Percentiles rank a stretch among this genome's conserved stretches.
phyloP scores from a whole-genome alignment of 1,140 invertebrate genomes.

The Drosophila sp. region DNA sequence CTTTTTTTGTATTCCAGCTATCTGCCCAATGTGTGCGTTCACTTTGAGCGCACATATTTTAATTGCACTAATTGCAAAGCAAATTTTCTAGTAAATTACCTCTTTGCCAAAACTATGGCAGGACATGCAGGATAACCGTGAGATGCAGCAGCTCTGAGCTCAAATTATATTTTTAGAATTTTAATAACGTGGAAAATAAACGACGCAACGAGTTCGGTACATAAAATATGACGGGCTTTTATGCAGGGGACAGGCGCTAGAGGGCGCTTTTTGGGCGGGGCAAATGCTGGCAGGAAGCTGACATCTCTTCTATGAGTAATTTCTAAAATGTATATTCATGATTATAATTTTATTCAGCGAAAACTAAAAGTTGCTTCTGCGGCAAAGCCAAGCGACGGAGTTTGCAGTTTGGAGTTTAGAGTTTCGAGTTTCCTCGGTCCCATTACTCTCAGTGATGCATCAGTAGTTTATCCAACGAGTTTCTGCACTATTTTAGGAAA shows the following conservation, averaged over 20 bases:
- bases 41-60: slow-evolving; percentile 50
- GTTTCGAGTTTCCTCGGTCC: background rate
- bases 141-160: slow-evolving; percentile 13
- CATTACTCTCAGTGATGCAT: background rate
- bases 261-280: slow-evolving; percentile 3
- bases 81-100: slow-evolving; percentile 83
- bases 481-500: slow-evolving; percentile 39
- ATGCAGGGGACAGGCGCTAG: slow-evolving; percentile 12
- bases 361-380: slow-evolving; percentile 66
- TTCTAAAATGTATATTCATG: slow-evolving; percentile 69
- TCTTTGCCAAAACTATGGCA: slow-evolving; percentile 58
- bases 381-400: slow-evolving; percentile 21
- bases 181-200: slow-evolving; percentile 68
- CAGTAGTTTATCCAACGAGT: slow-evolving; percentile 51
- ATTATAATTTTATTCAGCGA: slow-evolving; percentile 74
- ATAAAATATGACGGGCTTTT: slow-evolving; percentile 26
- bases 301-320: slow-evolving; percentile 28
- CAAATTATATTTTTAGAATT: slow-evolving; percentile 76
- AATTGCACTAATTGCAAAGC: slow-evolving; percentile 82
- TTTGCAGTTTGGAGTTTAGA: background rate
- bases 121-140: slow-evolving; percentile 20
- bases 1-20: background rate
- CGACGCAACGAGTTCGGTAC: slow-evolving; percentile 34
- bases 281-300: slow-evolving; percentile 10
- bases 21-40: background rate